phyloP scores from a whole-genome alignment of 2,797 vertebrate species.

The Lepus townsendii region DNA sequence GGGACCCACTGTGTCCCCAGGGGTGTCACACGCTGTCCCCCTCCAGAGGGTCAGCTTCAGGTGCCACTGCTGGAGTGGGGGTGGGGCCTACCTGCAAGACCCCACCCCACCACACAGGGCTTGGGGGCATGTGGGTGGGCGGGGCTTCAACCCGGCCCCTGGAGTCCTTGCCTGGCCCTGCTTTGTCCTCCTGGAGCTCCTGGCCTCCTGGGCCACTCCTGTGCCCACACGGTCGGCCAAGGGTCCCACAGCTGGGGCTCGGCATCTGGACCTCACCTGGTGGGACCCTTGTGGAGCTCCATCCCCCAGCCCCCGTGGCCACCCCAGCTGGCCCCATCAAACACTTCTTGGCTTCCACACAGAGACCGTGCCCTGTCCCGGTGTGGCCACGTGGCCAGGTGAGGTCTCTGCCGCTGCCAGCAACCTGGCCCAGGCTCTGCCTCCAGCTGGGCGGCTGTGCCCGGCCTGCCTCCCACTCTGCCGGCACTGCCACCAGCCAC shows the following conservation, averaged over 20 bases:
- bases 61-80: too few relatives aligned
- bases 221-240: not conserved
- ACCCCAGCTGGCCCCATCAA: not conserved
- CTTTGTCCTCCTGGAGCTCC: not conserved
- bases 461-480: rapidly evolving
- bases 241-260: not conserved
- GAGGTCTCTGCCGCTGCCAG: not conserved
- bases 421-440: too few relatives aligned
- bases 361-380: too few relatives aligned
- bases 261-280: not conserved
- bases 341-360: too few relatives aligned
- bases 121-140: too few relatives aligned
- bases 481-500: not conserved
- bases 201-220: not conserved
- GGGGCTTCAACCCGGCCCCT: not conserved
- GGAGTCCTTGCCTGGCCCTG: not conserved
- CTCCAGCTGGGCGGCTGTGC: too few relatives aligned
- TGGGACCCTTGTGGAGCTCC: not conserved
- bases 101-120: too few relatives aligned
- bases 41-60: too few relatives aligned
- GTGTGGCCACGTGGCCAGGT: too few relatives aligned
- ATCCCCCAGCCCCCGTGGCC: not conserved
- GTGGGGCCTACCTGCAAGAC: too few relatives aligned
- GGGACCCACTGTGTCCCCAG: too few relatives aligned
- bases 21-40: too few relatives aligned